Evolutionary conservation across 2,888 invertebrate species (phyloP), one percentile per base, ranked within the genome.

Genomic region (Heliothis peltigera): DNA sequence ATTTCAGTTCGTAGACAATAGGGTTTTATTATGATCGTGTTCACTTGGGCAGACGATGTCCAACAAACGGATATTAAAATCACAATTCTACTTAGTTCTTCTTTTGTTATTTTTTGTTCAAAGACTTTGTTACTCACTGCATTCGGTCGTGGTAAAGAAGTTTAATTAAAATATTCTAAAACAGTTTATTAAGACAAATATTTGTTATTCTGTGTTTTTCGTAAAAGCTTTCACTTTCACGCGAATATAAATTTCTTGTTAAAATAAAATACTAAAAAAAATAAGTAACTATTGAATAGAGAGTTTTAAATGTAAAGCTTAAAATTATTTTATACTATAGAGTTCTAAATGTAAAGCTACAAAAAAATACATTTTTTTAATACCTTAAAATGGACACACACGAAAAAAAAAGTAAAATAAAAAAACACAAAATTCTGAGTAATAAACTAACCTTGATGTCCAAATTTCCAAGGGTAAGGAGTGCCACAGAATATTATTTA

Each of bases 401-500:
- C 2, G 1, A 6, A 35, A n/a, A 18, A 4, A 28, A 35, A 10
- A 22, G 25, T 22, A 53, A 22, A 44, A 15, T 4, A n/a, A 42
- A 46, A n/a, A 46, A 15, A 7, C n/a, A n/a, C n/a, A n/a, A 4
- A 19, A 43, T 21, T 18, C 21, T 17, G 22, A 18, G 25, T 49
- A 72, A 52, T 6, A 53, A 44, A 85, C 85, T 79, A 54, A 80
- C 79, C 79, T 78, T 60, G 8, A 49, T 10, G 39, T 60, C 21
- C 39, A 59, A 70, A 49, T 54, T 32, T 65, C 39, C 43, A 17
- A 6, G 35, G 32, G 4, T 32, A 42, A 56, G 28, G 17, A 25
- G 10, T 49, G 17, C 28, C 55, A 55, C 66, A 68, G 65, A 64
- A 68, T 66, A 44, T 59, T 62, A 3, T 75, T 79, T 79, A 79